A percentile compares a stretch with the other conserved stretches of the same genome.
Evolutionary conservation across 2,888 invertebrate species (phyloP).

Genomic region (Cryptocephalus primarius): DNA sequence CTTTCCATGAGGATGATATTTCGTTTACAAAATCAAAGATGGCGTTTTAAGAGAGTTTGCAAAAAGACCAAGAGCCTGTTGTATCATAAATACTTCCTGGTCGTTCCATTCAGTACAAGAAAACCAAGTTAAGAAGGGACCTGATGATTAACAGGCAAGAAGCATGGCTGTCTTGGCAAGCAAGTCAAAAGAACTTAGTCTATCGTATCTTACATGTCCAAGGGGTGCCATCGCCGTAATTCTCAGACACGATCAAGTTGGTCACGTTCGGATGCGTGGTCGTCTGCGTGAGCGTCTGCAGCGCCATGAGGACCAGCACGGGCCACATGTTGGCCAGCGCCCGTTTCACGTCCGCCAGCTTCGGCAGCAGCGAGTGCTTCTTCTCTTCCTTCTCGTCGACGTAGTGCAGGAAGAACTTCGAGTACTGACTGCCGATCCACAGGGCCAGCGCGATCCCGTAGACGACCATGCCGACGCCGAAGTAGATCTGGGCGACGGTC

Average conservation of each 20-base stretch:
- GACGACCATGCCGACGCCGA: constrained; percentile 1
- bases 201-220: constrained; percentile 6
- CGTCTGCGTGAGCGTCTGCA: background rate
- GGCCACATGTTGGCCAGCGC: constrained; percentile 1
- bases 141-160: too few species aligned
- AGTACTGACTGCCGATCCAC: background rate
- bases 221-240: constrained; percentile 1
- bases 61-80: too few species aligned
- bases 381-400: background rate
- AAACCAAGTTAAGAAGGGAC: too few species aligned
- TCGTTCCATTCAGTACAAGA: too few species aligned
- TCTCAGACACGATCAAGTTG: constrained; percentile 4
- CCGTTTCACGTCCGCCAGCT: background rate
- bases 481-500: constrained; percentile 4
- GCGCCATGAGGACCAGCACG: background rate
- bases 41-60: too few species aligned
- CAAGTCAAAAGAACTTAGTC: too few species aligned
- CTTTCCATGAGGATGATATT: too few species aligned
- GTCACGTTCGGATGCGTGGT: background rate
- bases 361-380: background rate
- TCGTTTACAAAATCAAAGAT: too few species aligned
- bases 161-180: too few species aligned
- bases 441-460: constrained; percentile 1
- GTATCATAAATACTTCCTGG: too few species aligned
- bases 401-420: background rate